Percentiles rank a stretch among this genome's conserved stretches.
Evolutionary conservation across 2,888 invertebrate species (phyloP).

Genomic region (Lasius platythorax): DNA sequence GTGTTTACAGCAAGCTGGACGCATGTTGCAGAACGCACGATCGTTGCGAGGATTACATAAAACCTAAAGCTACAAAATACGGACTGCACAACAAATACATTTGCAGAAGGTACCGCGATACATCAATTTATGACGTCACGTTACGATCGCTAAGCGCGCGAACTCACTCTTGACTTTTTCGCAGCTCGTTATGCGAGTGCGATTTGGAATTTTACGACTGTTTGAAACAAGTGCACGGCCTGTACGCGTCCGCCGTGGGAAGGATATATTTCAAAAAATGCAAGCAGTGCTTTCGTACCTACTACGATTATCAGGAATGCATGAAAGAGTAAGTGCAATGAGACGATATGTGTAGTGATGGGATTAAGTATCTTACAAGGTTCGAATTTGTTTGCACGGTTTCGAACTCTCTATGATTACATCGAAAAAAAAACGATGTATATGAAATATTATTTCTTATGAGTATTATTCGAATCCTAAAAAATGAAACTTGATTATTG

Average conservation of each 20-base stretch:
- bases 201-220: slow-evolving; percentile 33
- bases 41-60: slow-evolving; percentile 28
- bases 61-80: slow-evolving; percentile 15
- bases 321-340: background rate
- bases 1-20: slow-evolving; percentile 23
- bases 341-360: no score
- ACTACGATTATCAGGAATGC: slow-evolving; percentile 15
- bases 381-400: no score
- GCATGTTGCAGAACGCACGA: slow-evolving; percentile 49
- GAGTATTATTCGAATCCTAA: no score
- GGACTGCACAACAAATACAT: slow-evolving; percentile 31
- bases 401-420: no score
- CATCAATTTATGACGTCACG: background rate
- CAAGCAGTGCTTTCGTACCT: slow-evolving; percentile 19
- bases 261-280: slow-evolving; percentile 14
- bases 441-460: no score
- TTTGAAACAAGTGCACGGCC: background rate
- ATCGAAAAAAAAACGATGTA: no score
- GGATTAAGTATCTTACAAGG: no score
- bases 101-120: slow-evolving; percentile 20
- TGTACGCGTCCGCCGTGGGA: slow-evolving; percentile 16
- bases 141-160: background rate
- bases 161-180: background rate
- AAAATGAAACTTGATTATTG: no score
- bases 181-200: slow-evolving; percentile 40